A percentile compares a stretch with the other conserved stretches of the same genome.
Evolutionary conservation across 2,888 invertebrate genomes (phyloP).

Genomic region (Atherix ibis): DNA sequence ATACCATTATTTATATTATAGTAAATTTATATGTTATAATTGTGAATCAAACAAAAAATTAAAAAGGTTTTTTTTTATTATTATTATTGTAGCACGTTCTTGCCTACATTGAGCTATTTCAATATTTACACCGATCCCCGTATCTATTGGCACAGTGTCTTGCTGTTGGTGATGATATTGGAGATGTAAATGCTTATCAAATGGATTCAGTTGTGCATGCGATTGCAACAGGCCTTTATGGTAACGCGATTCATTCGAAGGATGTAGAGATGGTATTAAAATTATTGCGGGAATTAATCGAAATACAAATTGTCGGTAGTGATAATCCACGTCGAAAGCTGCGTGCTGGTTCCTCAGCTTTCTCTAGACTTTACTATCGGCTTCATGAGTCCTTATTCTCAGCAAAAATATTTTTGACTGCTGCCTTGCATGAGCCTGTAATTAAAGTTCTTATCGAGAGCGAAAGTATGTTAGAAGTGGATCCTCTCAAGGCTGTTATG

Average conservation of each 20-base stretch:
- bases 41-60: neutral
- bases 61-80: neutral
- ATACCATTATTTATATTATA: too few species aligned
- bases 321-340: conserved; percentile 61
- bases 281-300: conserved; percentile 48
- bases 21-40: too few species aligned
- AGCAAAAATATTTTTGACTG: conserved; percentile 82
- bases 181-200: conserved; percentile 24
- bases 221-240: conserved; percentile 48
- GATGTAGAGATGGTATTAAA: conserved; percentile 53
- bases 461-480: conserved; percentile 81
- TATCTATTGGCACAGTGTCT: conserved; percentile 53
- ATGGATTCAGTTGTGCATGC: conserved; percentile 27
- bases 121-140: conserved; percentile 50
- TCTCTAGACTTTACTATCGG: conserved; percentile 70
- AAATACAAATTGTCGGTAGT: conserved; percentile 51
- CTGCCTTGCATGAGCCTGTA: conserved; percentile 81
- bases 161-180: conserved; percentile 45
- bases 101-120: conserved; percentile 52
- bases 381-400: conserved; percentile 82
- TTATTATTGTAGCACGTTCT: conserved; percentile 34
- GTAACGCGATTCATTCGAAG: conserved; percentile 56
- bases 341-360: conserved; percentile 71
- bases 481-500: conserved; percentile 61
- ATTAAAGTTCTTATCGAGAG: conserved; percentile 81